phyloP scores from a whole-genome alignment of 2,888 invertebrate genomes.

The Lepidochitona cinerea region DNA sequence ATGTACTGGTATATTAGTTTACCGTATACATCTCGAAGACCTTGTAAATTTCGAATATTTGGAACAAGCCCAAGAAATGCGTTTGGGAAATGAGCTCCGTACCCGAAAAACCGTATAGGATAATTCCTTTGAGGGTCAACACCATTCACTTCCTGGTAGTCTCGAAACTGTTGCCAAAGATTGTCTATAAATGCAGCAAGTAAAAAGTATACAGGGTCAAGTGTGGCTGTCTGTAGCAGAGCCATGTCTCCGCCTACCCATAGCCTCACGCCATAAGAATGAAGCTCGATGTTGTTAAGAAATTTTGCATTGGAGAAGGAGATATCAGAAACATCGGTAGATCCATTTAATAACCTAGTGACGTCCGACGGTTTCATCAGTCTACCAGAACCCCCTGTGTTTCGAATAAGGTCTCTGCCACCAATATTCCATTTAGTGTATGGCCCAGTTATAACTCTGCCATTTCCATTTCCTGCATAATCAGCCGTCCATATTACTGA shows the following conservation, averaged over 20 bases:
- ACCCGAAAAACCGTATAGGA: constrained; percentile 1
- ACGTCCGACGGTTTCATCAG: constrained; percentile 42
- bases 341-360: constrained; percentile 30
- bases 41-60: constrained; percentile 43
- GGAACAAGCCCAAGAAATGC: constrained; percentile 46
- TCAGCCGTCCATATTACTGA: constrained; percentile 50
- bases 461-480: constrained; percentile 50
- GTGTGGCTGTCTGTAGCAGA: constrained; percentile 50
- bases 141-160: background rate
- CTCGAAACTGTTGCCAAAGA: constrained; percentile 45
- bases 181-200: constrained; percentile 51
- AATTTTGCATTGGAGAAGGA: constrained; percentile 42
- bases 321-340: constrained; percentile 30
- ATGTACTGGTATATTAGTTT: constrained; percentile 35
- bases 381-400: constrained; percentile 28
- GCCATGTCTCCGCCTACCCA: constrained; percentile 56
- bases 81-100: constrained; percentile 27
- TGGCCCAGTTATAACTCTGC: constrained; percentile 49
- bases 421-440: constrained; percentile 55
- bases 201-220: constrained; percentile 54
- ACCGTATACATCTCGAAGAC: constrained; percentile 36
- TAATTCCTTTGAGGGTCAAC: background rate
- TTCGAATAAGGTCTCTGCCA: constrained; percentile 29
- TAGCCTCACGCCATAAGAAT: constrained; percentile 51
- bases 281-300: constrained; percentile 51